Percentiles rank a stretch among this genome's conserved stretches.
Conservation (phyloP, 35 echinoderm and acorn worm species). For the Hemicentrotus pulcherrimus region DNA sequence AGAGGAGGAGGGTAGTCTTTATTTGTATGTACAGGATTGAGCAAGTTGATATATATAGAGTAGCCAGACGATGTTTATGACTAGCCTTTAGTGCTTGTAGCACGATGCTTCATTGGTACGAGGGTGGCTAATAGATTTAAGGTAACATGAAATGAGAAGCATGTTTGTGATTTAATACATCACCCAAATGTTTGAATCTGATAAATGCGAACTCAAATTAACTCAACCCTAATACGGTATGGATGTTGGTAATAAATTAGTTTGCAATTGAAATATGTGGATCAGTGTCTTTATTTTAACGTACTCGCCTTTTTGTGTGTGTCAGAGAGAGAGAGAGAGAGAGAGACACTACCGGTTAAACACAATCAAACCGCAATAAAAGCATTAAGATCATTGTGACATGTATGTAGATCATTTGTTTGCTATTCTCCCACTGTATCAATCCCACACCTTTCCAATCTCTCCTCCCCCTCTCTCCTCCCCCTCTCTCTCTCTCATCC, state of each 20-base stretch:
- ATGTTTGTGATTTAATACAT: neutral
- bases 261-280: conserved; percentile 27
- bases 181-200: neutral
- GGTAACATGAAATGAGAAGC: neutral
- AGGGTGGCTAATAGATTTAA: neutral
- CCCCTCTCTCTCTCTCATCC: too few species aligned
- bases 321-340: neutral
- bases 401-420: too few species aligned
- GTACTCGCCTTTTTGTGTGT: neutral
- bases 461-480: too few species aligned
- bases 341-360: neutral
- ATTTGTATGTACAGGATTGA: neutral
- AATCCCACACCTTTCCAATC: too few species aligned
- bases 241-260: conserved; percentile 32
- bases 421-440: too few species aligned
- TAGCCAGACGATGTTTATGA: neutral
- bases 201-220: neutral
- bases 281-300: neutral
- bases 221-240: neutral
- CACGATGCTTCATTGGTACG: neutral
- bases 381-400: too few species aligned
- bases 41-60: neutral
- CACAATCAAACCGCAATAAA: neutral
- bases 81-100: neutral
- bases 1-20: neutral